Percentiles rank a stretch among this genome's conserved stretches.
These are phyloP conservation scores for Isurus oxyrinchus DNA, from an alignment of 2,113 vertebrate genomes.

Conservation along the genomic window DNA sequence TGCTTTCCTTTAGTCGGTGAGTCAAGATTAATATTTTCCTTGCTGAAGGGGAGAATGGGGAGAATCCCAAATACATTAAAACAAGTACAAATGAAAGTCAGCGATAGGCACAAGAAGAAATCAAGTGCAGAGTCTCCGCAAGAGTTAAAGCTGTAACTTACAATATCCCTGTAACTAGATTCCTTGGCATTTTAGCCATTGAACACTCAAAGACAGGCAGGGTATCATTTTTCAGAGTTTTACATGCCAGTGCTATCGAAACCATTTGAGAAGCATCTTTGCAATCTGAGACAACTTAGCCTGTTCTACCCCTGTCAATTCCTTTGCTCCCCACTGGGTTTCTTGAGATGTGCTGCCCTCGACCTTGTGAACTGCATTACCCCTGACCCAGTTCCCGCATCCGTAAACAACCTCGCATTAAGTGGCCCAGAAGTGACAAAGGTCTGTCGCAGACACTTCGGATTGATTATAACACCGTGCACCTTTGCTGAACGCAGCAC, in stretches of 20 bases:
- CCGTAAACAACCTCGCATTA: not conserved
- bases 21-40: not conserved
- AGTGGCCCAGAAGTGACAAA: not conserved
- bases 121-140: not conserved
- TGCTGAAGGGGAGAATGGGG: not conserved
- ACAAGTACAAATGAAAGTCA: not conserved
- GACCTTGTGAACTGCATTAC: not conserved
- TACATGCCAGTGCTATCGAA: not conserved
- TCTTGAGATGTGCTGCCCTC: not conserved
- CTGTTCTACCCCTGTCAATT: not conserved
- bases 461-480: not conserved
- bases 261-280: not conserved
- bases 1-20: not conserved
- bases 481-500: not conserved
- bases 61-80: not conserved
- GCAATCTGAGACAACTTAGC: not conserved
- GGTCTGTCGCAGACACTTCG: not conserved
- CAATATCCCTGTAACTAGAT: not conserved
- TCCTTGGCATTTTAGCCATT: not conserved
- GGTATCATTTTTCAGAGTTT: conserved; percentile 8
- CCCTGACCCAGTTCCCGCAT: conserved; percentile 20
- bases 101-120: not conserved
- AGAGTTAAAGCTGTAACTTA: not conserved
- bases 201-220: not conserved
- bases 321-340: not conserved